phyloP scores from a whole-genome alignment of 2,113 vertebrate genomes.

The Sinocyclocheilus anophthalmus region DNA sequence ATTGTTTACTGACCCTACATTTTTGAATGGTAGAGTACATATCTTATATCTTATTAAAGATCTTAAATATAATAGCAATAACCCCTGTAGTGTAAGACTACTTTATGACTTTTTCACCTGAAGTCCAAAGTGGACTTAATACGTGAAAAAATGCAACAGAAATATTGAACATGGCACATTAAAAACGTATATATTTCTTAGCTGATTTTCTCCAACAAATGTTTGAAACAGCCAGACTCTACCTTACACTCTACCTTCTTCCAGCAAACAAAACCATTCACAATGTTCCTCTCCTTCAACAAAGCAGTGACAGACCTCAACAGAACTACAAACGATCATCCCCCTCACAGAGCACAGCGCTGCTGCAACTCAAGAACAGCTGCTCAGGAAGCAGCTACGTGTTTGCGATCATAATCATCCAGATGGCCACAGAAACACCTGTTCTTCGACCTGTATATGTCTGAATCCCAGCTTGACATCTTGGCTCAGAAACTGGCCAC shows the following conservation, averaged over 20 bases:
- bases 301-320: neutral
- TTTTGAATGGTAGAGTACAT: neutral
- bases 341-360: neutral
- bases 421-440: conserved; percentile 7
- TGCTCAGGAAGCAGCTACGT: neutral
- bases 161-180: neutral
- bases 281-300: neutral
- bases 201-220: neutral
- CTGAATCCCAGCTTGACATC: neutral
- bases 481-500: neutral
- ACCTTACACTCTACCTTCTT: neutral
- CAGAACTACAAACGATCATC: conserved; percentile 5
- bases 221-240: neutral
- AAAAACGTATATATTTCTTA: neutral
- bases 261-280: conserved; percentile 7
- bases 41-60: neutral
- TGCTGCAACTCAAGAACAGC: neutral
- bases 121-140: neutral
- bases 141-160: neutral
- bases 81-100: neutral
- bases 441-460: neutral
- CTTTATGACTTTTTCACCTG: neutral
- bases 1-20: neutral
- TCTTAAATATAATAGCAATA: neutral
- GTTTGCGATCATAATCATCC: conserved; percentile 6